Evolutionary conservation across 2,797 vertebrate species (phyloP).

Genomic region (Platalea minor): DNA sequence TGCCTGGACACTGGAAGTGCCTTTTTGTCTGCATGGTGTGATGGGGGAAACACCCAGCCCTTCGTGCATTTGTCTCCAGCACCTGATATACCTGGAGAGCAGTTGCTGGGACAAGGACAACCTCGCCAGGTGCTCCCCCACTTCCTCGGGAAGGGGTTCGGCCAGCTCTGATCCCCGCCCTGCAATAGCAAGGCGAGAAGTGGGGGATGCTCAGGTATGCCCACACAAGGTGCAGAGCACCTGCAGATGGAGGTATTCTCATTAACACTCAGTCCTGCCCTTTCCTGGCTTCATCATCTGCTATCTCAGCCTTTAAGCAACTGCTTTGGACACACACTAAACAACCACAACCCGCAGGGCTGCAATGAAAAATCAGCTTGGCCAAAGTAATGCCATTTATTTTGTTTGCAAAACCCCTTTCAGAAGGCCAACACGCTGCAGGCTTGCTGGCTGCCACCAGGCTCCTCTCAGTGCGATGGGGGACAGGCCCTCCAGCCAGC

Average conservation of each 20-base stretch:
- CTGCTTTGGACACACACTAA: neutral
- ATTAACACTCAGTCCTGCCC: neutral
- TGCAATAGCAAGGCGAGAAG: neutral
- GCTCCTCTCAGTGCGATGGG: neutral
- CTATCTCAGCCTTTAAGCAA: neutral
- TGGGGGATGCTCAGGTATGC: neutral
- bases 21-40: neutral
- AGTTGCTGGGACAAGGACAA: neutral
- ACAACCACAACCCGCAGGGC: neutral
- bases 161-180: neutral
- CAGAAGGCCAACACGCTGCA: neutral
- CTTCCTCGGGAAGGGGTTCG: neutral
- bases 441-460: neutral
- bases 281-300: neutral
- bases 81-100: neutral
- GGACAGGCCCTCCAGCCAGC: neutral
- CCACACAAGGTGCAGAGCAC: neutral
- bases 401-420: neutral
- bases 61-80: neutral
- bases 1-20: neutral
- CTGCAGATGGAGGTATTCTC: neutral
- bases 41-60: neutral
- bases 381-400: neutral
- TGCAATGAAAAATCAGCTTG: neutral
- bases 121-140: fast-evolving